These are phyloP conservation scores for Ormyrus rosae DNA, from an alignment of 2,888 invertebrate species.

Conservation along the genomic window DNA sequence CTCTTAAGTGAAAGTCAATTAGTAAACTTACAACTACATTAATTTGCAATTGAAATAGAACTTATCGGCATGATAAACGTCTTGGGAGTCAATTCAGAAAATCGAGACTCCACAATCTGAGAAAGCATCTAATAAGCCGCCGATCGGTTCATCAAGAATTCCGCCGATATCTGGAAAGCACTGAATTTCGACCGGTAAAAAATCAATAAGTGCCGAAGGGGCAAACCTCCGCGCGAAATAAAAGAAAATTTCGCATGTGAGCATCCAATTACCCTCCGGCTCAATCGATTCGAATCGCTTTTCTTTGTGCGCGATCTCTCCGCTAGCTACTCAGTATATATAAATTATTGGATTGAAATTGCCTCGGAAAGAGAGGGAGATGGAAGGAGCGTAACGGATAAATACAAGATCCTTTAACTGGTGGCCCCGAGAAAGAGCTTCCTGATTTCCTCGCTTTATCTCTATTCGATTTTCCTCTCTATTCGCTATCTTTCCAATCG, in stretches of 20 bases:
- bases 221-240: not conserved
- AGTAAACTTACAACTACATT: too few species aligned
- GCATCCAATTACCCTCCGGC: not conserved
- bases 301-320: slow-evolving; percentile 5
- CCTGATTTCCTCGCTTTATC: slow-evolving; percentile 34
- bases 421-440: slow-evolving; percentile 42
- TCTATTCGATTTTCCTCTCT: slow-evolving; percentile 22
- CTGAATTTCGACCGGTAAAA: too few species aligned
- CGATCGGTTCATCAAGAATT: too few species aligned
- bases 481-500: not conserved
- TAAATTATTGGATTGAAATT: slow-evolving; percentile 55
- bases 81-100: too few species aligned
- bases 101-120: too few species aligned
- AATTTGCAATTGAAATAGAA: too few species aligned
- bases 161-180: too few species aligned
- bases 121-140: too few species aligned
- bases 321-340: not conserved
- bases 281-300: slow-evolving; percentile 5
- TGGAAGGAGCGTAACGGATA: slow-evolving; percentile 11
- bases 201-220: too few species aligned
- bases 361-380: slow-evolving; percentile 32
- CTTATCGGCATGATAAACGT: too few species aligned
- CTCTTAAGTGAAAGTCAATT: too few species aligned
- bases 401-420: not conserved
- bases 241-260: not conserved